These are phyloP conservation scores for Osedax fenrisi DNA, from an alignment of 2,888 invertebrate genomes.

Conservation along the genomic window DNA sequence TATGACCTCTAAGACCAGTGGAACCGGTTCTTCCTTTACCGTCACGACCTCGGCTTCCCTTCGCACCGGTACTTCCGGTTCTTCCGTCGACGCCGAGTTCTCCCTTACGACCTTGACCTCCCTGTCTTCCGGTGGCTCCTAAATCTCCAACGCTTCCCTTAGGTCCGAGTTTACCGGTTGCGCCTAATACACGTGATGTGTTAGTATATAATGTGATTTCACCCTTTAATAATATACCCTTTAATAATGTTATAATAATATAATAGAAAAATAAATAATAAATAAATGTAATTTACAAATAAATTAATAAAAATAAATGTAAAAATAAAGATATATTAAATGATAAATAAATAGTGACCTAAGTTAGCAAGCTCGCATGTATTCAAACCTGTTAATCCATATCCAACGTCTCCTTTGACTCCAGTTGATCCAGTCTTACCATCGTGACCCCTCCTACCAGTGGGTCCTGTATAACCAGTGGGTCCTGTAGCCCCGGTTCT, in stretches of 20 bases:
- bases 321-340: no score
- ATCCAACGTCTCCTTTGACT: not conserved
- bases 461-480: not conserved
- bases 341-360: no score
- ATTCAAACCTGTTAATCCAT: not conserved
- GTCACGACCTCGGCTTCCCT: not conserved
- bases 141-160: not conserved
- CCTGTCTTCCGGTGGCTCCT: not conserved
- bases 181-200: no score
- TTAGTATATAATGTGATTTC: no score
- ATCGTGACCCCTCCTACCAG: not conserved
- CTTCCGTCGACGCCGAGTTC: not conserved
- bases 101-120: not conserved
- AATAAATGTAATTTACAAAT: no score
- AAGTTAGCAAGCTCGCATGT: no score
- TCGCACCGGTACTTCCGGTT: not conserved
- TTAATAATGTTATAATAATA: no score
- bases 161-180: not conserved
- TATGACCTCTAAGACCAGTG: not conserved
- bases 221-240: no score
- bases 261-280: no score
- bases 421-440: not conserved
- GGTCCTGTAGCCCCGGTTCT: not conserved
- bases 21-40: not conserved
- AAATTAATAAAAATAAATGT: no score